Conservation (phyloP, 2,797 vertebrate species). For the Morelia viridis region DNA sequence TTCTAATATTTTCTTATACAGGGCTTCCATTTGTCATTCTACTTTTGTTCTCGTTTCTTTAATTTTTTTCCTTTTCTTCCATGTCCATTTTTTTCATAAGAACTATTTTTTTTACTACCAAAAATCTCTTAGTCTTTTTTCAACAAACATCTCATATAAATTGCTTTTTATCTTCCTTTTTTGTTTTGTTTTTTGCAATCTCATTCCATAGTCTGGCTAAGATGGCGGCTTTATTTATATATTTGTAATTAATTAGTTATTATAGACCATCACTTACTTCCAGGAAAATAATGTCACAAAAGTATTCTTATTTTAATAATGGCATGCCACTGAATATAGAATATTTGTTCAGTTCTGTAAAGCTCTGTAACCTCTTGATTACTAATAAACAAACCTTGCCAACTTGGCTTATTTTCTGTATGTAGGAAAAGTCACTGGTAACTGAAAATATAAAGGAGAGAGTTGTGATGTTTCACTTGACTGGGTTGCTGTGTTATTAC, state of each 20-base stretch:
- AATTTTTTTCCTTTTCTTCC: not conserved
- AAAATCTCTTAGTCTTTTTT: not conserved
- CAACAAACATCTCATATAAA: not conserved
- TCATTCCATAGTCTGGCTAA: not conserved
- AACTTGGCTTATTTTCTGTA: constrained; percentile 9
- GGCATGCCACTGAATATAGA: not conserved
- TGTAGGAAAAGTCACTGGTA: constrained; percentile 24
- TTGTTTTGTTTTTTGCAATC: not conserved
- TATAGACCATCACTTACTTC: not conserved
- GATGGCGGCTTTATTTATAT: not conserved
- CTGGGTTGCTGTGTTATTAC: constrained; percentile 17
- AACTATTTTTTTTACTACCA: not conserved
- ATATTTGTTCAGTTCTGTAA: not conserved
- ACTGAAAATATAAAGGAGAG: constrained; percentile 10
- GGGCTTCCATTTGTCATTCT: not conserved
- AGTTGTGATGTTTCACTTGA: constrained; percentile 37
- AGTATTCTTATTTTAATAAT: not conserved
- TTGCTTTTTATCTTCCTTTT: not conserved
- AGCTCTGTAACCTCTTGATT: not conserved
- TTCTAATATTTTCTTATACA: not conserved
- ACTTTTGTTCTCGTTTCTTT: not conserved
- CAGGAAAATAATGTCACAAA: not conserved
- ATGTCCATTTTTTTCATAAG: not conserved
- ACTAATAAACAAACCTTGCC: not conserved
- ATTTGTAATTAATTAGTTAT: not conserved